These are phyloP conservation scores for Enoplosus armatus DNA, from an alignment of 2,797 vertebrate genomes.

Conservation along the genomic window DNA sequence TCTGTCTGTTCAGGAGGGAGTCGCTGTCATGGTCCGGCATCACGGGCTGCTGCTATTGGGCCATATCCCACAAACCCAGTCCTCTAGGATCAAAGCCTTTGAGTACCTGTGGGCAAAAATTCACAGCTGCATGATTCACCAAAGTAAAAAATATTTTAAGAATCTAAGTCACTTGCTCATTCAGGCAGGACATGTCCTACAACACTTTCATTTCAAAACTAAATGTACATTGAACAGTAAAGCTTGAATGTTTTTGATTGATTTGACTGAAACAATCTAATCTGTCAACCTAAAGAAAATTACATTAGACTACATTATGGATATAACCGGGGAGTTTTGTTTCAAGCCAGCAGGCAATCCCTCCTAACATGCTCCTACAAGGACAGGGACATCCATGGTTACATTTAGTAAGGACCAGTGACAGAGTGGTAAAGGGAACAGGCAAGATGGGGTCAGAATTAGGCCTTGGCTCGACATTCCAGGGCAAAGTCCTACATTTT, in stretches of 20 bases:
- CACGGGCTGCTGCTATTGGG: constrained; percentile 97
- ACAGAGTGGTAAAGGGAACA: constrained; percentile 74
- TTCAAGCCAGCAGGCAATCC: constrained; percentile 83
- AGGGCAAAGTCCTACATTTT: constrained; percentile 86
- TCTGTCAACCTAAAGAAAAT: constrained; percentile 16
- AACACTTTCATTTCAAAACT: constrained; percentile 82
- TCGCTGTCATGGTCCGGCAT: constrained; percentile 99
- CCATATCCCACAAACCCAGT: constrained; percentile 97
- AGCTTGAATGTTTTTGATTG: constrained; percentile 4
- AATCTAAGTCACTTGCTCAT: constrained; percentile 26
- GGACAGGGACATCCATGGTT: constrained; percentile 80
- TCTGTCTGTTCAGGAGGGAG: constrained; percentile 99
- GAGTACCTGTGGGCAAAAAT: constrained; percentile 90
- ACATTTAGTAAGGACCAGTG: constrained; percentile 77
- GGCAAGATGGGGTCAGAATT: constrained; percentile 85
- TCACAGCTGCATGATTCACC: constrained; percentile 92
- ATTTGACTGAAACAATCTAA: constrained; percentile 17
- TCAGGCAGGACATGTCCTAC: not conserved
- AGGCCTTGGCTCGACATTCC: constrained; percentile 84
- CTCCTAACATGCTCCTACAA: constrained; percentile 80
- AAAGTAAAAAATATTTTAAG: constrained; percentile 60
- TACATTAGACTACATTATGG: not conserved
- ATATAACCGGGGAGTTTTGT: constrained; percentile 34
- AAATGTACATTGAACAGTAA: constrained; percentile 6
- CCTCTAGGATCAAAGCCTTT: constrained; percentile 94